Evolutionary conservation across 37 sponge, comb jelly and placozoan species (phyloP), one percentile per base, ranked within the genome.

Genomic region (Petrosia ficiformis): DNA sequence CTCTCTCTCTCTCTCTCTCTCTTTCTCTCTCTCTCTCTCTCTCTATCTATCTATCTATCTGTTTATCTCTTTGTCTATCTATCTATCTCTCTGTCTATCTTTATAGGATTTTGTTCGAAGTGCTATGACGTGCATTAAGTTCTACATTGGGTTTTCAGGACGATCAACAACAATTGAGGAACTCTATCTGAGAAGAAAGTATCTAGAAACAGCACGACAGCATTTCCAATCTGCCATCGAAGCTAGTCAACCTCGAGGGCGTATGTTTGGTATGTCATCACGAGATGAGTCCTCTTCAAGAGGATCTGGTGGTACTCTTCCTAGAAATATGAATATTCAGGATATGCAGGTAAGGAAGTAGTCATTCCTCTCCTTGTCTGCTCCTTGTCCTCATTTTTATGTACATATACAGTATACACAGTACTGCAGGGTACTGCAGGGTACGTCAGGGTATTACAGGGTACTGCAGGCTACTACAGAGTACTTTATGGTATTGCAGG

Each of bases 41-140:
- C n/a, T n/a, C n/a, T n/a, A n/a, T n/a, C n/a, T n/a, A n/a, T n/a
- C n/a, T n/a, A n/a, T n/a, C n/a, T n/a, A n/a, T n/a, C n/a, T n/a
- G n/a, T n/a, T n/a, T n/a, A n/a, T n/a, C n/a, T n/a, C n/a, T n/a
- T n/a, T n/a, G n/a, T n/a, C n/a, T n/a, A n/a, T n/a, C n/a, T n/a
- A n/a, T n/a, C n/a, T n/a, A n/a, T n/a, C n/a, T n/a, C n/a, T n/a
- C n/a, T n/a, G n/a, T n/a, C n/a, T 44, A 3, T 57, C 29, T 59
- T 36, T 32, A 1, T 43, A 94, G 94, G 94, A 94, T 71, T 86
- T 72, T 58, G 67, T 94, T 33, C 71, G 94, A 36, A 90, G 90
- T 75, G 87, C 81, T 39, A 67, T 89, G 81, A 94, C 94, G 0
- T 89, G 94, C 57, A 94, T 89, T 83, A 94, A 89, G 77, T 94